Conservation (phyloP, 2,797 vertebrate genomes). For the Ceyx erithaca region DNA sequence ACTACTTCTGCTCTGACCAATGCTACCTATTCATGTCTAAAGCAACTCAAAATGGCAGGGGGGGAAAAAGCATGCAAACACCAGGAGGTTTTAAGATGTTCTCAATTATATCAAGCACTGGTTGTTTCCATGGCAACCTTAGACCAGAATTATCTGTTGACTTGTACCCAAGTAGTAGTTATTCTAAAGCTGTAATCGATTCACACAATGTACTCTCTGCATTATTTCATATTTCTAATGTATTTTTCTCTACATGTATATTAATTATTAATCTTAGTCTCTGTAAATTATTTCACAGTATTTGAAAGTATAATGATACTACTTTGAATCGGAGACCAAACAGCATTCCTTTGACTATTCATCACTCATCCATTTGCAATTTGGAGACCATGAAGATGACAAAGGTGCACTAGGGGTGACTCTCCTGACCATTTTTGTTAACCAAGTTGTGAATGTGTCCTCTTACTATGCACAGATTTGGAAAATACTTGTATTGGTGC, state of each 20-base stretch:
- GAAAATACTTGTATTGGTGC: background rate
- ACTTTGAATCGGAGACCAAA: slow-evolving; percentile 47
- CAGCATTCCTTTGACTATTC: slow-evolving; percentile 37
- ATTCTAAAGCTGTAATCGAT: slow-evolving; percentile 77
- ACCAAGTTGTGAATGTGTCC: slow-evolving; percentile 16
- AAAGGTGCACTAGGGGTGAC: slow-evolving; percentile 41
- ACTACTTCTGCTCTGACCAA: slow-evolving; percentile 63
- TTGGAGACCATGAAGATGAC: slow-evolving; percentile 31
- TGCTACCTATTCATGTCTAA: slow-evolving; percentile 74
- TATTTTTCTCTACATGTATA: slow-evolving; percentile 18
- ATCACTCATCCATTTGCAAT: slow-evolving; percentile 29
- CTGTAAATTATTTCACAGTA: background rate
- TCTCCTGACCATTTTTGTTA: slow-evolving; percentile 56
- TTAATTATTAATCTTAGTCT: slow-evolving; percentile 41
- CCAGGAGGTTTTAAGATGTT: slow-evolving; percentile 83
- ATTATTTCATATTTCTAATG: slow-evolving; percentile 47
- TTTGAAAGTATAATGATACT: background rate
- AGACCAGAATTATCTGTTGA: slow-evolving; percentile 83
- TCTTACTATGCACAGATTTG: slow-evolving; percentile 56
- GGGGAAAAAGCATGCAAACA: slow-evolving; percentile 69
- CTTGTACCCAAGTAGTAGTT: slow-evolving; percentile 79
- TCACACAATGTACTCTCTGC: slow-evolving; percentile 58
- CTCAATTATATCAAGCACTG: slow-evolving; percentile 83
- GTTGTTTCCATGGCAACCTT: slow-evolving; percentile 86
- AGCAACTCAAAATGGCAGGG: slow-evolving; percentile 82